phyloP scores from a whole-genome alignment of 2,113 vertebrate species.

The Monarcha castaneiventris region DNA sequence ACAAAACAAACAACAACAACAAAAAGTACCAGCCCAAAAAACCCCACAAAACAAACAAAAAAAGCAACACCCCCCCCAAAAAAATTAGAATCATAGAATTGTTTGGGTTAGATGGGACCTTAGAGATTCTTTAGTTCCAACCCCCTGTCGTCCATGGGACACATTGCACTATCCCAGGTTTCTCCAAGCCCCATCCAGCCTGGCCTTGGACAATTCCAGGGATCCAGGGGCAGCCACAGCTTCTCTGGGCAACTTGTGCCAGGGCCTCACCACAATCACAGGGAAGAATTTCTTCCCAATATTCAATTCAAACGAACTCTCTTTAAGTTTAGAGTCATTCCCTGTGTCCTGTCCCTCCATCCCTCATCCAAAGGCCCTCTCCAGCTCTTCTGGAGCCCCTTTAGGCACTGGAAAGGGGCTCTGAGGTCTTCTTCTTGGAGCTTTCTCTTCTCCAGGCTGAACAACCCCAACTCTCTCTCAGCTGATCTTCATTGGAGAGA shows the following conservation, averaged over 20 bases:
- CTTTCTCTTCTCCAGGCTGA: background rate
- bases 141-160: too few species aligned
- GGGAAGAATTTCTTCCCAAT: background rate
- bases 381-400: background rate
- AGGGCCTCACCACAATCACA: rapidly evolving
- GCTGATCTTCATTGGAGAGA: background rate
- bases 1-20: background rate
- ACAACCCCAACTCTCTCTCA: background rate
- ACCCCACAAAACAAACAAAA: background rate
- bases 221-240: background rate
- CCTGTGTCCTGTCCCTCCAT: background rate
- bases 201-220: background rate
- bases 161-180: background rate
- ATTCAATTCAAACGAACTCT: background rate
- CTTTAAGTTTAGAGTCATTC: background rate
- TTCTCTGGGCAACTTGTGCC: background rate
- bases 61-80: too few species aligned
- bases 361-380: background rate
- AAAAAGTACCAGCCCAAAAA: too few species aligned
- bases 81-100: background rate
- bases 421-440: background rate
- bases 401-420: background rate
- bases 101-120: background rate
- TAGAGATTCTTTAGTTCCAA: background rate
- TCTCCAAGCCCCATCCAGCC: background rate